Evolutionary conservation across 1,140 invertebrate species (phyloP).

Genomic region (Halictus rubicundus): DNA sequence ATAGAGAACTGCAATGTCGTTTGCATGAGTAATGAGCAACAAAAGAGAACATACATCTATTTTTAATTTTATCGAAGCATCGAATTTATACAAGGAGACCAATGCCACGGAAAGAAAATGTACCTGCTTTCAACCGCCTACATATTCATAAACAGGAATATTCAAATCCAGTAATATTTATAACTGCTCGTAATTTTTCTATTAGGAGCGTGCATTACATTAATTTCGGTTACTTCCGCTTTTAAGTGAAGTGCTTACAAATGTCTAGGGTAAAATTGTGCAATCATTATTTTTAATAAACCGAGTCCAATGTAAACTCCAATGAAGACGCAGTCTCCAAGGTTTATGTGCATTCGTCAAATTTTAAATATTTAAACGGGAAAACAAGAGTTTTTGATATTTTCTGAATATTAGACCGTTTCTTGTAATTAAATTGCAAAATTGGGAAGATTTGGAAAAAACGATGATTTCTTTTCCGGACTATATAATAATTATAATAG

Average conservation of each 20-base stretch:
- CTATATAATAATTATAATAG: too few species aligned
- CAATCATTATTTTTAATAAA: background rate
- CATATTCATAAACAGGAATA: conserved; percentile 18
- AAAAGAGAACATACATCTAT: background rate
- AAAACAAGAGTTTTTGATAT: too few species aligned
- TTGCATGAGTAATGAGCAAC: background rate
- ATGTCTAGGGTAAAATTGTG: background rate
- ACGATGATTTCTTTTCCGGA: too few species aligned
- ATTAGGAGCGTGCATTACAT: background rate
- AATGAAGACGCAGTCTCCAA: too few species aligned
- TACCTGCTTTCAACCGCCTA: background rate
- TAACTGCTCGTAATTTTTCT: conserved; percentile 1
- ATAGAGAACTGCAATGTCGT: background rate
- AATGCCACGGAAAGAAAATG: background rate
- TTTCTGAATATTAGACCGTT: too few species aligned
- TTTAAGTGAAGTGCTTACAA: background rate
- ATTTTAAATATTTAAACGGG: too few species aligned
- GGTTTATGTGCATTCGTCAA: too few species aligned
- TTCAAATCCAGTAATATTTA: background rate
- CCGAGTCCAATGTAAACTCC: too few species aligned
- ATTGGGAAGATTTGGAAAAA: too few species aligned
- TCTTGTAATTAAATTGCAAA: too few species aligned
- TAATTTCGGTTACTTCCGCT: background rate
- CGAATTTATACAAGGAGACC: conserved; percentile 10
- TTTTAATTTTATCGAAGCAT: background rate